These are phyloP conservation scores for Rhizoglyphus robini DNA, from an alignment of 1,140 invertebrate species.

Conservation along the genomic window DNA sequence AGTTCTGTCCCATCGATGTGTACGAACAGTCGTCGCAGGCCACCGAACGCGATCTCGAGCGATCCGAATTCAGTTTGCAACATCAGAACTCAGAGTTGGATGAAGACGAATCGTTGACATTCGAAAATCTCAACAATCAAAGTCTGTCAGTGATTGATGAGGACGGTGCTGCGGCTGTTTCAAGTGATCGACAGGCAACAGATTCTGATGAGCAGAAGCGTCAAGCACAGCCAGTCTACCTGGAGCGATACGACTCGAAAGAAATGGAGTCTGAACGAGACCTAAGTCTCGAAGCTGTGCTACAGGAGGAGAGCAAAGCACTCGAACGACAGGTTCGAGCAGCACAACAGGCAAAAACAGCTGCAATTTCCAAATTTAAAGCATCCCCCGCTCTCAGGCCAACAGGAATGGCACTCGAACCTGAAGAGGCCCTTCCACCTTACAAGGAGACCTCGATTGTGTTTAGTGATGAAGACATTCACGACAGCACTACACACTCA, in stretches of 20 bases:
- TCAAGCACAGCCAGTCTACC: background rate
- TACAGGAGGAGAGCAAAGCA: slow-evolving; percentile 10
- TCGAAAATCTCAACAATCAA: slow-evolving; percentile 16
- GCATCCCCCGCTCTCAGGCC: too few species aligned
- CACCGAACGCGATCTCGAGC: slow-evolving; percentile 21
- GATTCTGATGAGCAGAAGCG: background rate
- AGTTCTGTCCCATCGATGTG: background rate
- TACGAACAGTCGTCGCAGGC: slow-evolving; percentile 21
- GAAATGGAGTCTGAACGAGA: slow-evolving; percentile 9
- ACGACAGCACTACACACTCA: too few species aligned
- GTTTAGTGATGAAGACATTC: background rate
- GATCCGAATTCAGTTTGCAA: slow-evolving; percentile 18
- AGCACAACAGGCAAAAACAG: background rate
- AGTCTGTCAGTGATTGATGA: slow-evolving; percentile 11
- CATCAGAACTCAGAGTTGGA: slow-evolving; percentile 23
- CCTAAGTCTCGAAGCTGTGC: slow-evolving; percentile 7
- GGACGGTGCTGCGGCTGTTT: background rate
- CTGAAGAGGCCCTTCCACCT: background rate
- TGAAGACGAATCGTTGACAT: slow-evolving; percentile 22
- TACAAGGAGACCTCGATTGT: background rate
- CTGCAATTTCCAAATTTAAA: background rate
- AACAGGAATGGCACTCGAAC: too few species aligned
- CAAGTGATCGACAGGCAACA: background rate
- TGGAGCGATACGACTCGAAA: background rate
- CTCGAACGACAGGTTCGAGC: slow-evolving; percentile 1